These are phyloP conservation scores for Leptonema lineaticorne DNA, from an alignment of 1,140 invertebrate species.

Conservation along the genomic window DNA sequence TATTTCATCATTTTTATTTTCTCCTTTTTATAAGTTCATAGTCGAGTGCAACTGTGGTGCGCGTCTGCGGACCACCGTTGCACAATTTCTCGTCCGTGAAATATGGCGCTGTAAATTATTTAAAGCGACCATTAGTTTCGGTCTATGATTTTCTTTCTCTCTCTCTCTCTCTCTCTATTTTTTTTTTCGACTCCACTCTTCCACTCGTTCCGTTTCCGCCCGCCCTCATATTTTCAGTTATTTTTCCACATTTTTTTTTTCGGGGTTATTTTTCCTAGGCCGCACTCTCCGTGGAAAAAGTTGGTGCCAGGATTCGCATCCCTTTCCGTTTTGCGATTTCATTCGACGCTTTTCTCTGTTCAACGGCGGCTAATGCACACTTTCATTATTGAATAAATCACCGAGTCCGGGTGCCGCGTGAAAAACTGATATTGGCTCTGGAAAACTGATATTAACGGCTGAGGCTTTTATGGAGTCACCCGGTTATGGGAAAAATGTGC, in stretches of 20 bases:
- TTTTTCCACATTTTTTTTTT: no score
- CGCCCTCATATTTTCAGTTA: no score
- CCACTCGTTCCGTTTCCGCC: not conserved
- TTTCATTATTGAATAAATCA: constrained; percentile 29
- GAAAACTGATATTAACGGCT: constrained; percentile 11
- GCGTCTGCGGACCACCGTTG: not conserved
- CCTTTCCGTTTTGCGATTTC: no score
- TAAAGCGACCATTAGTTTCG: constrained; percentile 21
- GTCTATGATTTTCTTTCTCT: constrained; percentile 18
- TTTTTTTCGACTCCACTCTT: no score
- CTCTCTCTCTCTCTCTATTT: no score
- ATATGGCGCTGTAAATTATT: constrained; percentile 17
- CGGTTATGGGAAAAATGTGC: not conserved
- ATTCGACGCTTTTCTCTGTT: no score
- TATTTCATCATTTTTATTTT: no score
- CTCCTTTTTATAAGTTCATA: no score
- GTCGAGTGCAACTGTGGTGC: not conserved
- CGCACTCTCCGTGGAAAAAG: no score
- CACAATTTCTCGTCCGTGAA: not conserved
- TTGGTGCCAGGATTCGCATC: no score
- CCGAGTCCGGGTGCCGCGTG: not conserved
- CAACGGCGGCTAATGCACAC: not conserved
- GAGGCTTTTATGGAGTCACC: constrained; percentile 6
- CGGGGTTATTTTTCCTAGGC: no score
- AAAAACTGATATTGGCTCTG: constrained; percentile 8